phyloP scores from a whole-genome alignment of 2,797 vertebrate genomes.

The Leptatherina wallacei region DNA sequence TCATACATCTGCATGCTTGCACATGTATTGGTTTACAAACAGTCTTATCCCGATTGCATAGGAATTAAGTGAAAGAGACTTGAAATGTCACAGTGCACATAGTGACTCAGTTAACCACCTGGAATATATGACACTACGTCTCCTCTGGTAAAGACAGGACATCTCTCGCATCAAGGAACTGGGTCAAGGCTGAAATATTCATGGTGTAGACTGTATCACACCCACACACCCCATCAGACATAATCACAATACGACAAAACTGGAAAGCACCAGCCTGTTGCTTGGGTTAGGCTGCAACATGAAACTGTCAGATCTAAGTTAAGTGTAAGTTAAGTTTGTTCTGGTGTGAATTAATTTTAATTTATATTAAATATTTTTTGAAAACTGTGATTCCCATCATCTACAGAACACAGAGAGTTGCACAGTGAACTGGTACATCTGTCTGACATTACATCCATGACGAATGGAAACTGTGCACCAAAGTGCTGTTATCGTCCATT shows the following conservation, averaged over 20 bases:
- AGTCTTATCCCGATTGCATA: constrained; percentile 60
- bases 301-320: not conserved
- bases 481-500: too few relatives aligned
- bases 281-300: constrained; percentile 38
- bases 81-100: constrained; percentile 69
- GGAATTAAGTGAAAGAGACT: constrained; percentile 66
- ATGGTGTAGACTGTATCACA: constrained; percentile 48
- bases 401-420: too few relatives aligned
- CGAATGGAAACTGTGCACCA: too few relatives aligned
- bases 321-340: not conserved
- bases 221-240: constrained; percentile 26
- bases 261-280: constrained; percentile 53
- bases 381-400: too few relatives aligned
- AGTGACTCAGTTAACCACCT: constrained; percentile 79
- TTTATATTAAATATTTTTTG: too few relatives aligned
- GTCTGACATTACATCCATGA: too few relatives aligned
- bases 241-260: constrained; percentile 47
- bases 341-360: too few relatives aligned
- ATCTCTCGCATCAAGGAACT: constrained; percentile 73
- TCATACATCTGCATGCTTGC: constrained; percentile 29
- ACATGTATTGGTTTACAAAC: constrained; percentile 46
- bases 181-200: constrained; percentile 81
- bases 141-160: constrained; percentile 75
- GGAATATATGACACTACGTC: constrained; percentile 76
- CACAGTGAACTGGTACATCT: too few relatives aligned